Percentiles rank a stretch among this genome's conserved stretches.
phyloP scores from a whole-genome alignment of 2,113 vertebrate genomes.

The Phalacrocorax brasilianus region DNA sequence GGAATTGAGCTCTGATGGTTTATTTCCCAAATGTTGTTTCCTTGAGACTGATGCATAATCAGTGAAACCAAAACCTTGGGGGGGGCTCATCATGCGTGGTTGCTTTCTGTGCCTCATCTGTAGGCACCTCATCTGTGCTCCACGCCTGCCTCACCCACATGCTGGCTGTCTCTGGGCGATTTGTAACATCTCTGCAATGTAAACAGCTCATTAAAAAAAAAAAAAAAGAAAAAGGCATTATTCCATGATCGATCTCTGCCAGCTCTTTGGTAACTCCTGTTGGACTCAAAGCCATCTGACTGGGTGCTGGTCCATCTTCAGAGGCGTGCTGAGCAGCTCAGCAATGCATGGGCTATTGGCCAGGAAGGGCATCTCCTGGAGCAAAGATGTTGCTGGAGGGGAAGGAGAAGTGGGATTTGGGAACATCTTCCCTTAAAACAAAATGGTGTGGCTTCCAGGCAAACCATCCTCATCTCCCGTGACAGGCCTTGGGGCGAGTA shows the following conservation, averaged over 20 bases:
- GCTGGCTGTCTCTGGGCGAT: neutral
- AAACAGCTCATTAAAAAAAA: neutral
- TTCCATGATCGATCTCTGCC: neutral
- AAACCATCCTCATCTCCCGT: neutral
- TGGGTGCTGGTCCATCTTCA: rapidly evolving
- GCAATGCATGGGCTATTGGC: neutral
- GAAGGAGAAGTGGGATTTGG: neutral
- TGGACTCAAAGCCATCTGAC: neutral
- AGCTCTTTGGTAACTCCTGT: neutral
- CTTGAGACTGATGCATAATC: neutral
- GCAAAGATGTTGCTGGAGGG: neutral
- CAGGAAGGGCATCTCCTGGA: neutral
- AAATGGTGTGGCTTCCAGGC: neutral
- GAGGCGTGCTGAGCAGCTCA: neutral
- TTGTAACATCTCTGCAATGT: neutral
- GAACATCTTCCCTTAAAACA: neutral
- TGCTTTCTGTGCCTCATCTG: neutral
- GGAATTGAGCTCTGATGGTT: neutral
- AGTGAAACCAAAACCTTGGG: neutral
- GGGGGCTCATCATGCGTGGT: neutral
- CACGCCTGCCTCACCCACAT: neutral
- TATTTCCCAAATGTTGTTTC: rapidly evolving
- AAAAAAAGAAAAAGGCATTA: too few relatives aligned
- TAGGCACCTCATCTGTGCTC: neutral
- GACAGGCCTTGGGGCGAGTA: rapidly evolving